Percentiles rank a stretch among this genome's conserved stretches.
Evolutionary conservation across 2,888 invertebrate species (phyloP).

Genomic region (Drosophila kambysellisi): DNA sequence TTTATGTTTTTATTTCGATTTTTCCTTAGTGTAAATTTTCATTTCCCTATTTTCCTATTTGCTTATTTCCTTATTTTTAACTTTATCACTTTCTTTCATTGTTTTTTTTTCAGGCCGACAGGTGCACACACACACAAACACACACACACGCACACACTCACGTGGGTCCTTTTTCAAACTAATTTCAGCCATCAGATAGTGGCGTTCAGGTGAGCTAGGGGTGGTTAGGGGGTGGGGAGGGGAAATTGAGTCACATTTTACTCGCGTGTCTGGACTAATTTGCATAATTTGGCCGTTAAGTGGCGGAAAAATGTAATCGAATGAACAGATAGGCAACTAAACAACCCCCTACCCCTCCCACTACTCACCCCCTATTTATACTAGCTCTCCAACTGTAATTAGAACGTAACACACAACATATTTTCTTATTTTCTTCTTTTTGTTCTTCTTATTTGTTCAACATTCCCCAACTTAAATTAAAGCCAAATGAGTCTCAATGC

Average conservation of each 20-base stretch:
- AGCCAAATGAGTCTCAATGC: constrained; percentile 24
- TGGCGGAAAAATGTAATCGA: constrained; percentile 80
- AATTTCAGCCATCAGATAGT: constrained; percentile 66
- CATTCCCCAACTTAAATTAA: constrained; percentile 19
- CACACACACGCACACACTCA: constrained; percentile 17
- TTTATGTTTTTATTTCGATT: no score
- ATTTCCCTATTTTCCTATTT: neutral
- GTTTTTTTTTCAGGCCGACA: constrained; percentile 46
- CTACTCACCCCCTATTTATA: constrained; percentile 39
- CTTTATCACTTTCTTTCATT: constrained; percentile 15
- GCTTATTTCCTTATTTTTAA: constrained; percentile 23
- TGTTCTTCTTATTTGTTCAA: neutral
- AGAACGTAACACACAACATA: constrained; percentile 42
- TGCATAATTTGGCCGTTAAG: constrained; percentile 77
- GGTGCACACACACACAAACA: constrained; percentile 52
- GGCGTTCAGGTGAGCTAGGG: neutral
- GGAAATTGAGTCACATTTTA: constrained; percentile 14
- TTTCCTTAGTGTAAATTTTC: neutral
- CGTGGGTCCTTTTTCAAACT: constrained; percentile 60
- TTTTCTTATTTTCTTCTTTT: constrained; percentile 6
- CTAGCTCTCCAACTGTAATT: constrained; percentile 52
- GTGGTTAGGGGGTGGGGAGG: neutral
- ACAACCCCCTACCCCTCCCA: neutral
- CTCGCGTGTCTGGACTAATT: constrained; percentile 66
- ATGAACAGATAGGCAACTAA: constrained; percentile 68